A percentile compares a stretch with the other conserved stretches of the same genome.
Evolutionary conservation across 2,113 vertebrate genomes (phyloP).

Genomic region (Microcebus tavaratra): DNA sequence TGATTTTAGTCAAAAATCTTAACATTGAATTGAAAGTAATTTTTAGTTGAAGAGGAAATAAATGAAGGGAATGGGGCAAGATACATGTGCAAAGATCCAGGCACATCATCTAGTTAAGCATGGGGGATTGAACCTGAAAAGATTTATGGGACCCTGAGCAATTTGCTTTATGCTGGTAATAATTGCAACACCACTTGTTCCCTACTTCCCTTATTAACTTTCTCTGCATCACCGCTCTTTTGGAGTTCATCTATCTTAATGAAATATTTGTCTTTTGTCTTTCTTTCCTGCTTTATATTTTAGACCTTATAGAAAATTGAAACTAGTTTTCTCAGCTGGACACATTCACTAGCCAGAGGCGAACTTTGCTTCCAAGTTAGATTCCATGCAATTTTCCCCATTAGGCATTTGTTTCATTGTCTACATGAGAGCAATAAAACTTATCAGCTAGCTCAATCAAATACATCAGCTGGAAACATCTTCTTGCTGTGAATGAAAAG

Average conservation of each 20-base stretch:
- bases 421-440: conserved; percentile 71
- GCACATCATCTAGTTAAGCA: conserved; percentile 57
- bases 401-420: conserved; percentile 70
- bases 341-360: conserved; percentile 67
- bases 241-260: conserved; percentile 70
- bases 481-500: conserved; percentile 64
- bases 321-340: conserved; percentile 67
- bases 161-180: conserved; percentile 64
- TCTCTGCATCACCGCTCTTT: conserved; percentile 59
- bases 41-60: conserved; percentile 42
- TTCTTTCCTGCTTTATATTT: conserved; percentile 52
- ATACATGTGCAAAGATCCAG: neutral
- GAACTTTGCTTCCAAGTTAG: conserved; percentile 65
- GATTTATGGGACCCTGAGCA: conserved; percentile 53
- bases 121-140: conserved; percentile 61
- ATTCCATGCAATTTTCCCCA: conserved; percentile 64
- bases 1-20: neutral
- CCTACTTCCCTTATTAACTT: conserved; percentile 70
- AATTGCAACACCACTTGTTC: conserved; percentile 21
- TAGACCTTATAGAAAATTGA: conserved; percentile 36
- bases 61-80: neutral
- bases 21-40: neutral
- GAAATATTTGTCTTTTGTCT: conserved; percentile 69
- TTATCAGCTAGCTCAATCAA: conserved; percentile 74
- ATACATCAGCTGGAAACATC: conserved; percentile 73